phyloP scores from a whole-genome alignment of 2,797 vertebrate genomes.

The Tenualosa ilisha region DNA sequence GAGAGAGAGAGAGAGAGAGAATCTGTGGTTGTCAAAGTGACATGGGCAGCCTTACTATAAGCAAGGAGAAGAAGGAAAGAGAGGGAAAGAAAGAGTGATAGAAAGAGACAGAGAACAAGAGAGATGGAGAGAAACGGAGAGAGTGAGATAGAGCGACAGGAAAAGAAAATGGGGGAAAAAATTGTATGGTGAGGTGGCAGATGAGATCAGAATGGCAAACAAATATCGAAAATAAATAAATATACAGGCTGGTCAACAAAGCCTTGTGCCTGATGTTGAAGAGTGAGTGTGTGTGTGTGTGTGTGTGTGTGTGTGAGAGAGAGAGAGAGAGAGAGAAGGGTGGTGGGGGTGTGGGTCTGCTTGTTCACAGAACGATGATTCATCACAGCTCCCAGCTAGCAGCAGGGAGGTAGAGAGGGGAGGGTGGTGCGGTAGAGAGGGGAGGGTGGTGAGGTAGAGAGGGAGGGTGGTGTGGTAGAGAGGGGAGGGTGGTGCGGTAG shows the following conservation, averaged over 20 bases:
- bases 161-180: not conserved
- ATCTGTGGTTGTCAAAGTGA: slow-evolving; percentile 50
- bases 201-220: not conserved
- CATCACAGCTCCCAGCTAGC: slow-evolving; percentile 20
- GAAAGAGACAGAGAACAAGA: not conserved
- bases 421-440: not conserved
- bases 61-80: not conserved
- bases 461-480: no score
- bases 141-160: slow-evolving; percentile 37
- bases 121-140: slow-evolving; percentile 21
- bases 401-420: not conserved
- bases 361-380: slow-evolving; percentile 25
- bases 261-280: slow-evolving; percentile 13
- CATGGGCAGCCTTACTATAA: not conserved
- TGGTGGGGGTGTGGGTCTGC: not conserved
- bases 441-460: not conserved
- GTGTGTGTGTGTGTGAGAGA: slow-evolving; percentile 52
- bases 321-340: slow-evolving; percentile 14
- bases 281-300: slow-evolving; percentile 29
- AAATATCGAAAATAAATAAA: not conserved
- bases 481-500: not conserved
- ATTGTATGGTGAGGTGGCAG: not conserved
- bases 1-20: slow-evolving; percentile 26
- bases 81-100: not conserved
- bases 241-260: slow-evolving; percentile 29